Percentiles rank a stretch among this genome's conserved stretches.
Evolutionary conservation across 2,113 vertebrate species (phyloP).

Genomic region (Pantherophis guttatus): DNA sequence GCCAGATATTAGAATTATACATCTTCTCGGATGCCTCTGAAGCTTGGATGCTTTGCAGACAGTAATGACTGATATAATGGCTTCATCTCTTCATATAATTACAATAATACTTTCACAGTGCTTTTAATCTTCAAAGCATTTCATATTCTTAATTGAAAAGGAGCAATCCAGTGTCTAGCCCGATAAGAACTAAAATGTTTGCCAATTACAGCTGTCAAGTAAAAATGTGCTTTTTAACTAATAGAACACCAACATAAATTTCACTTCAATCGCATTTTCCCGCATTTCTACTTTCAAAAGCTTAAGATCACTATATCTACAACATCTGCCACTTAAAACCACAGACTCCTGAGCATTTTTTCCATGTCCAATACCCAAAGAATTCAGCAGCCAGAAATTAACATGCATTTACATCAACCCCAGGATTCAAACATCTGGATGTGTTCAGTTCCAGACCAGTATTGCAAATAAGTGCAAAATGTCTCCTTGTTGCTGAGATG

Average conservation of each 20-base stretch:
- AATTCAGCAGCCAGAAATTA: background rate
- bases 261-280: background rate
- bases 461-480: background rate
- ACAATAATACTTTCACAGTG: background rate
- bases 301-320: background rate
- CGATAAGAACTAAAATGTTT: background rate
- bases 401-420: background rate
- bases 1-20: background rate
- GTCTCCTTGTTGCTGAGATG: background rate
- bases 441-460: background rate
- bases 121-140: background rate
- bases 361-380: background rate
- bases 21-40: background rate
- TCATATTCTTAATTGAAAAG: background rate
- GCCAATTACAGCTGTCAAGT: constrained; percentile 20
- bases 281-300: background rate
- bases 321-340: constrained; percentile 1
- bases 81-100: constrained; percentile 18
- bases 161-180: background rate
- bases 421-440: background rate
- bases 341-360: background rate
- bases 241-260: constrained; percentile 4
- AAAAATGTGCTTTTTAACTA: constrained; percentile 15
- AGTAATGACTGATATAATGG: background rate
- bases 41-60: background rate